Evolutionary conservation across 2,113 vertebrate species (phyloP).

Genomic region (Tupaia tana): DNA sequence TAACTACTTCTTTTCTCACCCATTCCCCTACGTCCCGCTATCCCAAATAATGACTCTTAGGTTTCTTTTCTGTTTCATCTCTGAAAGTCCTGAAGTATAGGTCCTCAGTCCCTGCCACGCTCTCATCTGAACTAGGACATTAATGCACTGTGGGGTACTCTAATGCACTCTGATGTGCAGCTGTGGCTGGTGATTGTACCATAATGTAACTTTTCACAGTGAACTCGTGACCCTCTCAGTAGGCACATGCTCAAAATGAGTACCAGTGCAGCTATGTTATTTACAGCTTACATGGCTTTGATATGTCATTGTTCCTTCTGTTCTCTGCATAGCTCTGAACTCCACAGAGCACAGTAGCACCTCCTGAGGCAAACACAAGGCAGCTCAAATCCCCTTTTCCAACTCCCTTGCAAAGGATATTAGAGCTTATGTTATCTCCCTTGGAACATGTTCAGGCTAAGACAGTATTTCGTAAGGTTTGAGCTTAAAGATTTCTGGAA

Average conservation of each 20-base stretch:
- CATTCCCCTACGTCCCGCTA: slow-evolving; percentile 44
- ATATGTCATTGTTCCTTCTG: slow-evolving; percentile 22
- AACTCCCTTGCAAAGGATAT: background rate
- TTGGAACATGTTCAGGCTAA: background rate
- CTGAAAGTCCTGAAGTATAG: slow-evolving; percentile 56
- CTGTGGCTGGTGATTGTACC: slow-evolving; percentile 72
- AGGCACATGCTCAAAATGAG: slow-evolving; percentile 68
- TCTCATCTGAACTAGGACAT: slow-evolving; percentile 73
- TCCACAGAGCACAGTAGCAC: slow-evolving; percentile 12
- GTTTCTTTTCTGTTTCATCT: slow-evolving; percentile 73
- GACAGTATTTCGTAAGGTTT: background rate
- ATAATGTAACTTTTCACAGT: slow-evolving; percentile 80
- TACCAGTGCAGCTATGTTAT: slow-evolving; percentile 62
- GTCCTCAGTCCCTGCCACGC: slow-evolving; percentile 57
- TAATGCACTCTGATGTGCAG: slow-evolving; percentile 79
- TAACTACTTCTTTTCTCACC: slow-evolving; percentile 9
- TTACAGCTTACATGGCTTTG: slow-evolving; percentile 70
- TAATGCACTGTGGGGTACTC: slow-evolving; percentile 73
- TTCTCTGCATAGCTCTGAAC: slow-evolving; percentile 60
- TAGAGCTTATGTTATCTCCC: background rate
- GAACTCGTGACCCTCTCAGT: slow-evolving; percentile 72
- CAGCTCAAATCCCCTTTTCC: background rate
- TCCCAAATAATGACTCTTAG: slow-evolving; percentile 9
- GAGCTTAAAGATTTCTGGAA: background rate
- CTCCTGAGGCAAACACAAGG: slow-evolving; percentile 28